Base-by-base conservation (phyloP, 2,797 vertebrate species). In the Sternarchorhynchus goeldii region DNA sequence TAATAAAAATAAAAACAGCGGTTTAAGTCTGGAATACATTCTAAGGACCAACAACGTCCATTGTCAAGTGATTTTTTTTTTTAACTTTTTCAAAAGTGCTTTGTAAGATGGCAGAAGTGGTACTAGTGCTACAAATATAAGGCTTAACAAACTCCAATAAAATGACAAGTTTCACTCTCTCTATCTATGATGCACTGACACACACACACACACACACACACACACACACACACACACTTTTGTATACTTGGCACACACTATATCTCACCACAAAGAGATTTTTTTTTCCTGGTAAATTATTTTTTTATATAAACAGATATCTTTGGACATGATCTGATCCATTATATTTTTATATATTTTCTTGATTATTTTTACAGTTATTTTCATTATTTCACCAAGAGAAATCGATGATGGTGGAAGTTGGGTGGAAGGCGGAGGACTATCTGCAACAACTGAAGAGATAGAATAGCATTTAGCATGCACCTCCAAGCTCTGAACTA, bases 21-120 rank as follows among this genome's bases (percentile, higher is more conserved):
- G 70, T 62, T 62, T 34, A n/a, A 63, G 56, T 31, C 41, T 32
- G 63, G 31, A 65, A 31, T 41, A 72, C 53, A 78, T 53, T 36
- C n/a, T 56, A 57, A 41, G 31, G n/a, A 73, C 59, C 4, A 41
- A 66, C 12, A 50, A 73, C 31, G 65, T 73, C 53, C 69, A 73
- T 57, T 25, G 14, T 29, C 32, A 62, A 32, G 31, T 64, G 63
- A 8, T 65, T 50, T 12, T 50, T 3, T 41, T 7, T 41, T 41
- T 41, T 7, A 6, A 12, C 14, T 71, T 71, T 41, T 25, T 39
- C 21, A 56, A 70, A 20, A 21, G 34, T 45, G 21, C n/a, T 25
- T 41, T 62, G 57, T 69, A 50, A 71, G 58, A 78, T 58, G 36
- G 32, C 21, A 45, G 36, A 41, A 45, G 39, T 53, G 7, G 21